Base-by-base conservation (phyloP, 2,113 vertebrate genomes). In the Acanthisitta chloris region DNA sequence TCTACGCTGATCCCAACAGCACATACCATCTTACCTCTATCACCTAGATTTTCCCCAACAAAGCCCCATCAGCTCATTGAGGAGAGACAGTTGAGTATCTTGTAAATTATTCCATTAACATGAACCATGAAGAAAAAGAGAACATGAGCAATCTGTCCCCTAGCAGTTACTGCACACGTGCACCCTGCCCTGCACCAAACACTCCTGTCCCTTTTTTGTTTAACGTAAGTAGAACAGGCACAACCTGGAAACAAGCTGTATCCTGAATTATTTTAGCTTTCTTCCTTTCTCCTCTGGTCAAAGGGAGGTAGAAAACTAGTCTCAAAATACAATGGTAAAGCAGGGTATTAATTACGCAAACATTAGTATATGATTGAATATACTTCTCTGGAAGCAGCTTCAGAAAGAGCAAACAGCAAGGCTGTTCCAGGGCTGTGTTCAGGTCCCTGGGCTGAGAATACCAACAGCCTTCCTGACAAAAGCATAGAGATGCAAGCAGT, bases 11-110 rank as follows among this genome's bases (percentile, higher is more conserved):
- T 55, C 43, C 43, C 34, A 89, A 51, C 69, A n/a, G 38, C 40
- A 48, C 0, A 0, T 7, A 52, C 6, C 4, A 12, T 7, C 51
- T 78, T 64, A 66, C 7, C 25, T 46, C 51, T 8, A 21, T 43
- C 73, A 40, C 23, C 70, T 57, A 33, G 31, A 59, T 36, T 85
- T 52, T 90, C 57, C 57, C 70, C 49, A 76, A 8, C 52, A 67
- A 46, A 93, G 51, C 31, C 48, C 13, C 40, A 43, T 59, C 40
- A 43, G n/a, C 33, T 82, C 29, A 33, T 6, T 76, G 72, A 74
- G 38, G 28, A 72, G 2, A n/a, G 61, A 31, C 14, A 26, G 25
- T 49, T 76, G 13, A 57, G 59, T 49, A 65, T 23, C 36, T 51
- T 31, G 3, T 40, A 72, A 76, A 42, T 54, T 79, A 72, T 36